Conservation (phyloP, 1,140 invertebrate species). For the Aphaenogaster rudis region DNA sequence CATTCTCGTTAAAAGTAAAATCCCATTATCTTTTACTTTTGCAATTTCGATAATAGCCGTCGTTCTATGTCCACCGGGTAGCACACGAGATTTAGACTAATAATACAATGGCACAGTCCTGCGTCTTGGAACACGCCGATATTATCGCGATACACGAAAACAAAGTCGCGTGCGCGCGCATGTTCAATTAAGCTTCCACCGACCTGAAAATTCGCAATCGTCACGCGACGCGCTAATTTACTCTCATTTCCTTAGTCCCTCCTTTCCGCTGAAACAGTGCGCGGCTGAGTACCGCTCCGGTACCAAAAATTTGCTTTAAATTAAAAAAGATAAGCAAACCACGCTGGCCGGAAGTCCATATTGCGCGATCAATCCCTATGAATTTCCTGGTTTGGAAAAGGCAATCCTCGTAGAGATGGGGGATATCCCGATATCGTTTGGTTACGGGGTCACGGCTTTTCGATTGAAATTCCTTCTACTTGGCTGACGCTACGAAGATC, state of each 20-base stretch:
- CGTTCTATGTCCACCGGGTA: background rate
- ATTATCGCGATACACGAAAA: constrained; percentile 63
- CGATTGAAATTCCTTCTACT: constrained; percentile 63
- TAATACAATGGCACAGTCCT: background rate
- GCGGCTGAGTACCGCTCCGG: background rate
- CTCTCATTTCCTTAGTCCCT: background rate
- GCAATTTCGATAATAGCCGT: constrained; percentile 1
- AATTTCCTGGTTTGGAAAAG: constrained; percentile 32
- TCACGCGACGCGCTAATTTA: constrained; percentile 66
- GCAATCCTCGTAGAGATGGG: background rate
- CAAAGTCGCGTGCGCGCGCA: constrained; percentile 15
- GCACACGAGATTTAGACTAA: background rate
- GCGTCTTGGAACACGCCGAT: constrained; percentile 37
- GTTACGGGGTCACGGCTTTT: constrained; percentile 55
- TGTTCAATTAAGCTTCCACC: background rate
- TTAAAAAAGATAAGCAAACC: background rate
- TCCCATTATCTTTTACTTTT: background rate
- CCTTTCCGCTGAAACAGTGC: background rate
- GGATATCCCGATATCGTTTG: constrained; percentile 35
- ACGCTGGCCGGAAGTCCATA: background rate
- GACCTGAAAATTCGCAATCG: constrained; percentile 29
- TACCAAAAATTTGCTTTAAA: background rate
- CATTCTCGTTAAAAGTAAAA: background rate
- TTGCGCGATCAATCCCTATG: constrained; percentile 13
- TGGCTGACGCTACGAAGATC: constrained; percentile 48